Base-by-base conservation (phyloP, 2,888 invertebrate species). In the Scaptomyza cyrtandrae region DNA sequence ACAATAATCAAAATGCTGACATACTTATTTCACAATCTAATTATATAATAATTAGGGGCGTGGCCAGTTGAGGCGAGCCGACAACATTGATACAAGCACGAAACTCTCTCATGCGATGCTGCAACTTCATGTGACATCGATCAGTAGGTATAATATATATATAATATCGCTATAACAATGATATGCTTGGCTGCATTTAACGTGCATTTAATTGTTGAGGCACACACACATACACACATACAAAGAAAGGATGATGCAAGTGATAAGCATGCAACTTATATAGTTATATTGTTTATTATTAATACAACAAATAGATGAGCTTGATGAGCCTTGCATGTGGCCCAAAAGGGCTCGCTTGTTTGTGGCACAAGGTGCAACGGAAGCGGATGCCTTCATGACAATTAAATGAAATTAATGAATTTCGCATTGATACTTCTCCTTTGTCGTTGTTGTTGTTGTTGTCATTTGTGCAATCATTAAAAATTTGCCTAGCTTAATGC, bases 11-110 rank as follows among this genome's bases (percentile, higher is more conserved):
- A 31, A 62, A 19, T 19, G 14, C 9, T 55, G 14, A 44, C 35
- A 61, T 59, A 75, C 45, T 62, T 78, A 80, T 64, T 70, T 65
- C 71, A 76, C 61, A 67, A 60, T 73, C 77, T 75, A 82, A 84
- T 88, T 88, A 88, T 86, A 68, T 84, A 75, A 82, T 75, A 79
- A 86, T 89, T 88, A 83, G 71, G 69, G 72, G 76, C 73, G 69
- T 68, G 68, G 50, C 16, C 43, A 50, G 24, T 4, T 3, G 19
- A 19, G 19, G 19, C 19, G 19, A 24, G 46, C 19, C 31, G 41
- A 44, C 45, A 53, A 53, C 50, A 46, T 66, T 69, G 76, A 70
- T 65, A 64, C 70, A 55, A 75, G 27, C 46, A 59, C 7, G 52
- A 19, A 54, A 55, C 46, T 60, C 27, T 24, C 24, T 11, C 61